These are phyloP conservation scores for Nephrotoma appendiculata DNA, from an alignment of 2,888 invertebrate species.

Conservation along the genomic window DNA sequence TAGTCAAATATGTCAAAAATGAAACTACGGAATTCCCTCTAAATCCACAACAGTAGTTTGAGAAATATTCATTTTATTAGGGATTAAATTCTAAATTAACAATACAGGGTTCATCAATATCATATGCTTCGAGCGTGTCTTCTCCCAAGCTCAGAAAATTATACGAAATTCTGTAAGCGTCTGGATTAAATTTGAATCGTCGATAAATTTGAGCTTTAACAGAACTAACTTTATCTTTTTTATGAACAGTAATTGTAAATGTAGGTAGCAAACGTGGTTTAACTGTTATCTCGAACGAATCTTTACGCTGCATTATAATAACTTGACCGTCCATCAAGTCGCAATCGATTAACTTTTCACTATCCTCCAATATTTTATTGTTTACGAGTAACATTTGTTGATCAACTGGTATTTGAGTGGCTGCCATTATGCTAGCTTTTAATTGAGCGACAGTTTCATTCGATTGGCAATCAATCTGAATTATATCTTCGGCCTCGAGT, in stretches of 20 bases:
- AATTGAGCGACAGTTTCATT: background rate
- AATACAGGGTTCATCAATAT: no score
- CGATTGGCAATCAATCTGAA: background rate
- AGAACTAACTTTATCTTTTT: background rate
- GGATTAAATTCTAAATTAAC: no score
- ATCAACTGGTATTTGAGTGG: background rate
- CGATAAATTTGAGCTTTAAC: background rate
- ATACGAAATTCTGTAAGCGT: background rate
- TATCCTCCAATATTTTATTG: background rate
- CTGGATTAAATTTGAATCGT: background rate
- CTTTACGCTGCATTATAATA: background rate
- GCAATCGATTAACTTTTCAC: background rate
- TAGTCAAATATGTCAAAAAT: no score
- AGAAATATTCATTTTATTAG: no score
- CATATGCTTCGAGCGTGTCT: background rate
- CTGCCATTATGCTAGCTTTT: background rate
- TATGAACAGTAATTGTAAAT: background rate
- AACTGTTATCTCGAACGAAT: background rate
- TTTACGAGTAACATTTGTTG: background rate
- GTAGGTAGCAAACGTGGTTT: background rate
- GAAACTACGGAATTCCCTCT: no score
- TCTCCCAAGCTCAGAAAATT: background rate
- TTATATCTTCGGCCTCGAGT: background rate
- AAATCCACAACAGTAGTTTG: no score
- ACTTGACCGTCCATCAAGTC: background rate